Evolutionary conservation across 92 coral and sea anemone genomes (phyloP).

Genomic region (Meandrina meandrites): DNA sequence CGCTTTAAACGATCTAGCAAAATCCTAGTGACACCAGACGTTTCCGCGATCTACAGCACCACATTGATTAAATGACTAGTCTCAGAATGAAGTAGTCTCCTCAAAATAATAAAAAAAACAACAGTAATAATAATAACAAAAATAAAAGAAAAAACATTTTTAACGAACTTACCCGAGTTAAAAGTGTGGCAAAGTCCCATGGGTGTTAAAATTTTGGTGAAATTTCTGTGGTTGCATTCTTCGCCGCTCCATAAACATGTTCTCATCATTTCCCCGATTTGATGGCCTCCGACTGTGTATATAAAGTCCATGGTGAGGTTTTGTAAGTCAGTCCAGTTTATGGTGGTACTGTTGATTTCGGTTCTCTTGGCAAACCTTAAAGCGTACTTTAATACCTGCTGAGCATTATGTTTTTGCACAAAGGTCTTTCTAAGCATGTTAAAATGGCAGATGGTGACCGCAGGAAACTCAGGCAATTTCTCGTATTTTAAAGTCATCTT

Average conservation of each 20-base stretch:
- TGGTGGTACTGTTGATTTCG: background rate
- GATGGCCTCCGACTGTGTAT: conserved; percentile 17
- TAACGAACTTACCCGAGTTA: conserved; percentile 42
- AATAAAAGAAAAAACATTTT: no score
- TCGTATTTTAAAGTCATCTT: conserved; percentile 44
- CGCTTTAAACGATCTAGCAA: no score
- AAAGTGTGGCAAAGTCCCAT: conserved; percentile 71
- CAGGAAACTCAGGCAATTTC: conserved; percentile 44
- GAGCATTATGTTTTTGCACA: background rate
- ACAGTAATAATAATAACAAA: no score
- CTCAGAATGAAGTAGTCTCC: no score
- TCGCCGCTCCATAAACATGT: conserved; percentile 39
- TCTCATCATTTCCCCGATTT: conserved; percentile 28
- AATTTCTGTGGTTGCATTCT: conserved; percentile 43
- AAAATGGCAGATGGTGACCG: conserved; percentile 69
- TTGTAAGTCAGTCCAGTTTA: background rate
- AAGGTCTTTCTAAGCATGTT: conserved; percentile 41
- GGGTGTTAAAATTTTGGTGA: conserved; percentile 36
- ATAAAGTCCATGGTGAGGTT: background rate
- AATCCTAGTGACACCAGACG: no score
- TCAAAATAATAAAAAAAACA: no score
- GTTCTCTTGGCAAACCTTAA: background rate
- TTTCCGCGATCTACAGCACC: no score
- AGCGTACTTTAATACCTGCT: background rate
- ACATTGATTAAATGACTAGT: no score